Conservation (phyloP, 23 tunicate genomes). For the Ascidia mentula region DNA sequence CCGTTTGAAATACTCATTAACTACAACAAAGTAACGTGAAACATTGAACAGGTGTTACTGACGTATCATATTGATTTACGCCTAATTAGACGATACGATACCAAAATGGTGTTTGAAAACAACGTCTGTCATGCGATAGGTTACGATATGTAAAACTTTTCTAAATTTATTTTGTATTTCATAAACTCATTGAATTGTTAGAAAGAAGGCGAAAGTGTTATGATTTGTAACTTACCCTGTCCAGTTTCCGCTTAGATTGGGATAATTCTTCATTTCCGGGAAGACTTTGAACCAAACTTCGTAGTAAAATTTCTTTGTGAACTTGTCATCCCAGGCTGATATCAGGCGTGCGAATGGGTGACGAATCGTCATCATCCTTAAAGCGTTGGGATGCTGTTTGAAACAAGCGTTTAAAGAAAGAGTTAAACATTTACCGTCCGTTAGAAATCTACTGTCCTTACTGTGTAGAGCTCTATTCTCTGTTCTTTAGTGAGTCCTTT, state of each 20-base stretch:
- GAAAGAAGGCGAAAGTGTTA: too few relatives aligned
- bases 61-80: too few relatives aligned
- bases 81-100: too few relatives aligned
- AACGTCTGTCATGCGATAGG: too few relatives aligned
- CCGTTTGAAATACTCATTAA: neutral
- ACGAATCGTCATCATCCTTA: conserved; percentile 20
- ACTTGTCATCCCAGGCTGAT: conserved; percentile 48
- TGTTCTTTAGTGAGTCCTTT: neutral
- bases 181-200: too few relatives aligned
- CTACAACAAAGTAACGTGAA: neutral
- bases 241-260: neutral
- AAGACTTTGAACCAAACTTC: conserved; percentile 11
- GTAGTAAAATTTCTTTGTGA: conserved; percentile 18
- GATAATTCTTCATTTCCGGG: conserved; percentile 36
- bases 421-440: too few relatives aligned
- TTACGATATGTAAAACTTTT: too few relatives aligned
- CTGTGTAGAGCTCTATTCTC: neutral
- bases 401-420: too few relatives aligned
- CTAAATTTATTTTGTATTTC: too few relatives aligned
- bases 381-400: neutral
- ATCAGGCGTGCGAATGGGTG: conserved; percentile 51
- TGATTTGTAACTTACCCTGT: neutral
- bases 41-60: too few relatives aligned
- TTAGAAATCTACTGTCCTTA: neutral
- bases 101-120: too few relatives aligned